phyloP scores from a whole-genome alignment of 2,888 invertebrate genomes.

The Stenodera caucasica region DNA sequence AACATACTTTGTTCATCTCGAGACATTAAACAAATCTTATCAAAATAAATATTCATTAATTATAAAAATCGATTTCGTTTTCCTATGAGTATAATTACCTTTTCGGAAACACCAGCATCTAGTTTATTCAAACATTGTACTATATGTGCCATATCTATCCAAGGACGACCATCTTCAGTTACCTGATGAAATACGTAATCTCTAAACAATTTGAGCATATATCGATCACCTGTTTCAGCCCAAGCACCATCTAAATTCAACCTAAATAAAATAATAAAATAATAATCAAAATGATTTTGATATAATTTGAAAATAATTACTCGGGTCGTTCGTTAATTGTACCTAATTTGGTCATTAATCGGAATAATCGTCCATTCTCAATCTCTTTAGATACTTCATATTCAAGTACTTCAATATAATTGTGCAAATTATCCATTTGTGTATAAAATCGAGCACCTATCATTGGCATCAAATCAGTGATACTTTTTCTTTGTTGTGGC shows the following conservation, averaged over 20 bases:
- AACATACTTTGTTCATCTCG: slow-evolving; percentile 95
- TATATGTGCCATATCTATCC: slow-evolving; percentile 96
- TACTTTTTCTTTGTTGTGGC: slow-evolving; percentile 69
- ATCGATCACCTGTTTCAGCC: slow-evolving; percentile 98
- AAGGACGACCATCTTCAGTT: slow-evolving; percentile 88
- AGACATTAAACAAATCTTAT: slow-evolving; percentile 91
- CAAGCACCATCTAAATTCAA: slow-evolving; percentile 91
- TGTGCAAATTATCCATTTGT: slow-evolving; percentile 88
- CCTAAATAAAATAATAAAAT: slow-evolving; percentile 55
- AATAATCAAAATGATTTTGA: slow-evolving; percentile 11
- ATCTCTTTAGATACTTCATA: slow-evolving; percentile 90
- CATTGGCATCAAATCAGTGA: slow-evolving; percentile 99
- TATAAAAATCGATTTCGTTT: too few relatives aligned
- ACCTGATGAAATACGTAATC: slow-evolving; percentile 98
- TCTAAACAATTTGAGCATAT: slow-evolving; percentile 96
- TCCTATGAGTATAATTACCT: too few relatives aligned
- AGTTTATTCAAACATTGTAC: slow-evolving; percentile 92
- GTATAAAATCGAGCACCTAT: slow-evolving; percentile 97
- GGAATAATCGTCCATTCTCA: slow-evolving; percentile 91
- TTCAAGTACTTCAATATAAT: slow-evolving; percentile 86
- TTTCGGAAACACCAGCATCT: slow-evolving; percentile 78
- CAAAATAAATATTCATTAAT: slow-evolving; percentile 33
- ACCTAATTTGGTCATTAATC: slow-evolving; percentile 87
- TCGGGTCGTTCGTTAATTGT: slow-evolving; percentile 96
- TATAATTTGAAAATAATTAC: slow-evolving; percentile 55